These are phyloP conservation scores for Raphicerus campestris DNA, from an alignment of 2,113 vertebrate species.

Conservation along the genomic window DNA sequence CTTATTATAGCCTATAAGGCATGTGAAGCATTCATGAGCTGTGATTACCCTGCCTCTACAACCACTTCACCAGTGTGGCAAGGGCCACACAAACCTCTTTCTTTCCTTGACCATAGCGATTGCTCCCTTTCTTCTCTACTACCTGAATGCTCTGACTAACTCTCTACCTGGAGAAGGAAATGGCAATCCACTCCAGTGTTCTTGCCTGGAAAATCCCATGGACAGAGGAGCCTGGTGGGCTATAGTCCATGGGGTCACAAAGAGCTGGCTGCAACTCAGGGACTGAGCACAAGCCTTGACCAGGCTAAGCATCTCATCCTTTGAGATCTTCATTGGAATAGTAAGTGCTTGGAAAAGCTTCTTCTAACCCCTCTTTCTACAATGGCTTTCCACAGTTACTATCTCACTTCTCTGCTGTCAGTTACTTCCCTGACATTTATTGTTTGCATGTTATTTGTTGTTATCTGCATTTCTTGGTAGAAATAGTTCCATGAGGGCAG, in stretches of 20 bases:
- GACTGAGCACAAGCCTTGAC: not conserved
- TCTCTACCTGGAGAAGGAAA: not conserved
- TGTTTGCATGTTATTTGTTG: not conserved
- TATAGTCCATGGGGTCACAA: not conserved
- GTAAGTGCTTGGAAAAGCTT: not conserved
- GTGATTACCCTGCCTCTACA: not conserved
- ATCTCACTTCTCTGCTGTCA: not conserved
- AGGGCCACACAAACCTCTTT: not conserved
- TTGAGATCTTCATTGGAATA: not conserved
- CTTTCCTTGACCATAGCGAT: not conserved
- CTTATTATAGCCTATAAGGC: not conserved
- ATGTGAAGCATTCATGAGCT: not conserved
- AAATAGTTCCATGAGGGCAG: not conserved
- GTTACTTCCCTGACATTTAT: not conserved
- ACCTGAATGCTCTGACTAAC: not conserved
- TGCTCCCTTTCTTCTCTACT: not conserved
- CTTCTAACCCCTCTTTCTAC: not conserved
- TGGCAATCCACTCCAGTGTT: not conserved
- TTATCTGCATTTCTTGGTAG: not conserved
- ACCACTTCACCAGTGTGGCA: not conserved
- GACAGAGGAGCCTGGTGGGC: not conserved
- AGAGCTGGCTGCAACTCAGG: not conserved
- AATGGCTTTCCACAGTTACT: not conserved
- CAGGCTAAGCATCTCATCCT: not conserved
- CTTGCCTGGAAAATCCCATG: not conserved